Evolutionary conservation across 1,140 invertebrate genomes (phyloP).

Genomic region (Zaprionus ornatus): DNA sequence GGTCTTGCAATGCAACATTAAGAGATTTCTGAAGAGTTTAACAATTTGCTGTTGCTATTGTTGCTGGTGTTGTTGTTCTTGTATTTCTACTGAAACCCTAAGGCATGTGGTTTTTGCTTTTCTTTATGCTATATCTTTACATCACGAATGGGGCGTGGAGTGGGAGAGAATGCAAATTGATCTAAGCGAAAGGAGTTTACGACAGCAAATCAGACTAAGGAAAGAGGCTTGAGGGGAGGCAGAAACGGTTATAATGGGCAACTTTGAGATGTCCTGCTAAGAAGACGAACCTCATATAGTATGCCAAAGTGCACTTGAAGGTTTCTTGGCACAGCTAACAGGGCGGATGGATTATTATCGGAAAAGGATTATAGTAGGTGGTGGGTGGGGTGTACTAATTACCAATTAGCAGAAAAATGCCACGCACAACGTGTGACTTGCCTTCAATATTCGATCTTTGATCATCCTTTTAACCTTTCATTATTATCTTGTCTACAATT

Average conservation of each 20-base stretch:
- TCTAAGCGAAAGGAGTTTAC: neutral
- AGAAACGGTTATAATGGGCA: neutral
- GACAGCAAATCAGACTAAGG: conserved; percentile 16
- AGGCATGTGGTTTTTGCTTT: conserved; percentile 54
- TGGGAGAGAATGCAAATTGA: neutral
- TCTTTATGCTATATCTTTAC: conserved; percentile 41
- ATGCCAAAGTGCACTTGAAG: conserved; percentile 17
- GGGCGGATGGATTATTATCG: neutral
- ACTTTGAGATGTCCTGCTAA: neutral
- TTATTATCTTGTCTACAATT: conserved; percentile 33
- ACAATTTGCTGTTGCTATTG: conserved; percentile 43
- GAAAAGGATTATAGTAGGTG: neutral
- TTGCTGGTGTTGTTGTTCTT: conserved; percentile 19
- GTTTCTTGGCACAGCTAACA: conserved; percentile 10
- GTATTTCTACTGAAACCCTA: conserved; percentile 78
- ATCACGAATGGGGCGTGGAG: conserved; percentile 13
- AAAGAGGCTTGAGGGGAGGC: neutral
- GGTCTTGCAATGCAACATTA: conserved; percentile 8
- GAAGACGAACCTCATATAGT: neutral
- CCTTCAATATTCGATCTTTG: conserved; percentile 27
- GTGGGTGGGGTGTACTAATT: neutral
- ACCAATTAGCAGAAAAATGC: conserved; percentile 13
- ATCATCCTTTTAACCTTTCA: conserved; percentile 25
- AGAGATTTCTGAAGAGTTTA: conserved; percentile 42
- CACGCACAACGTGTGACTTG: conserved; percentile 38